Base-by-base conservation (phyloP, 2,113 vertebrate genomes). In the Mesembrinibis cayennensis region DNA sequence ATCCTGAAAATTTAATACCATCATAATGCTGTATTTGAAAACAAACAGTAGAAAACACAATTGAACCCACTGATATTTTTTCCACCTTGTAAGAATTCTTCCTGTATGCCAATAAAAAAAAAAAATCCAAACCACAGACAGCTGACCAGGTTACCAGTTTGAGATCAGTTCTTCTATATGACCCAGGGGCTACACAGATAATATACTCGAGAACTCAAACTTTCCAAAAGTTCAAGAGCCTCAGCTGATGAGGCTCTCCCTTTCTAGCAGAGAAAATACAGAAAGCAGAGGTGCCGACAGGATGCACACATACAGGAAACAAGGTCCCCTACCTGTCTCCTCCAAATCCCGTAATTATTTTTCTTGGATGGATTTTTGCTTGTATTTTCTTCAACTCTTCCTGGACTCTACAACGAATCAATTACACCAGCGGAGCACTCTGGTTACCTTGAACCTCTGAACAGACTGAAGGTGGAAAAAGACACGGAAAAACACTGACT, bases 1-100 rank as follows among this genome's bases (percentile, higher is more conserved):
- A 65, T 76, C 58, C 84, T 77, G 65, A 93, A 95, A 85, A 85
- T 87, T 45, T 78, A 89, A 92, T 83, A 77, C 7, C 17, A 36
- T 27, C 25, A 29, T 81, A 49, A 83, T 8, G 10, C 6, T 62
- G 50, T 14, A 45, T 44, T 86, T 10, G 16, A 83, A 83, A 92
- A 71, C 13, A 71, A 44, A 32, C 4, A 45, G 25, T 80, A 65
- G 5, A 56, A 44, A 5, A 34, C 4, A 63, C 0, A 0, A 12
- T 36, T 69, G 32, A 73, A 58, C 66, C 13, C 55, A 62, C 17
- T 53, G 76, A n/a, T 70, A 32, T 22, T 82, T 94, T 95, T 89
- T 63, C 53, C 30, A 61, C 26, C 16, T 87, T 59, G 11, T 40
- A 79, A 87, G 40, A 96, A 59, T 81, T 67, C 21, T 84, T 84